phyloP scores from a whole-genome alignment of 2,797 vertebrate genomes.

The Pseudochirops corinnae region DNA sequence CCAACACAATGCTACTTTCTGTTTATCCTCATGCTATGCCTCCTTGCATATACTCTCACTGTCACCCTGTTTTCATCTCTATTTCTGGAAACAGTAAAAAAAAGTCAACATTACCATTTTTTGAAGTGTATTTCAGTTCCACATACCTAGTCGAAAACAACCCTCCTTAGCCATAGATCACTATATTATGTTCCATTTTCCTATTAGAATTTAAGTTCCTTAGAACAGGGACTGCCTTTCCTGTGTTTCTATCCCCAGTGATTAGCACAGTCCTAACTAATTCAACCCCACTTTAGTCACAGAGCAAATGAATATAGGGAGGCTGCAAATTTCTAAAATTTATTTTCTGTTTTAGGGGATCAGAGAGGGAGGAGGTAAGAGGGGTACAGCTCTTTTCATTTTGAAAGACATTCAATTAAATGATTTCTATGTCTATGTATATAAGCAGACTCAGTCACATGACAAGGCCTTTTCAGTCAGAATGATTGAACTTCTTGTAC shows the following conservation, averaged over 20 bases:
- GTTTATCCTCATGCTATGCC: neutral
- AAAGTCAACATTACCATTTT: neutral
- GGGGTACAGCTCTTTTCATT: neutral
- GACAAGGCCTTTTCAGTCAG: neutral
- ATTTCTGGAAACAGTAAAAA: neutral
- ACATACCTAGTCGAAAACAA: neutral
- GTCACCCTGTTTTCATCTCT: neutral
- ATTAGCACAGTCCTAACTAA: neutral
- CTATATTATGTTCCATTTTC: neutral
- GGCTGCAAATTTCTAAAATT: neutral
- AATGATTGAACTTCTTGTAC: neutral
- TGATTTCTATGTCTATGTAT: neutral
- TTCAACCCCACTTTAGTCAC: neutral
- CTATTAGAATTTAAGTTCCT: neutral
- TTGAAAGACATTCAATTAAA: neutral
- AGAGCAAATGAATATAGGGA: neutral
- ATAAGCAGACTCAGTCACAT: neutral
- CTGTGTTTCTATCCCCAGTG: neutral
- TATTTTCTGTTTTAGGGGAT: neutral
- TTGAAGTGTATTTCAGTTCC: neutral
- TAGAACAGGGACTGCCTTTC: neutral
- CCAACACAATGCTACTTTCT: neutral
- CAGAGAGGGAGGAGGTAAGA: neutral
- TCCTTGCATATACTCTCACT: neutral
- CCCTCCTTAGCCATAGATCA: neutral